phyloP scores from a whole-genome alignment of 2,888 invertebrate species.

The Leucozona laternaria region DNA sequence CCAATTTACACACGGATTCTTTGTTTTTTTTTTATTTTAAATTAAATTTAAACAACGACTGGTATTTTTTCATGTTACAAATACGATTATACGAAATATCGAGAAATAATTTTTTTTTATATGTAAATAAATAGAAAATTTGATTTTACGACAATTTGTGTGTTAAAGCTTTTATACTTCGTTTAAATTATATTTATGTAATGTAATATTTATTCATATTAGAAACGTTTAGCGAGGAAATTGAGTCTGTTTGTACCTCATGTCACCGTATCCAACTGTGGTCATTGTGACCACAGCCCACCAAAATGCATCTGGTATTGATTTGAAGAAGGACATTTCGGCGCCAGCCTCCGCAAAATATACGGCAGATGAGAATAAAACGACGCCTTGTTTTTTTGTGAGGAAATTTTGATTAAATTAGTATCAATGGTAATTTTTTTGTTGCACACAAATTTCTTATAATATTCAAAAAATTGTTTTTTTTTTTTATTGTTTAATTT shows the following conservation, averaged over 20 bases:
- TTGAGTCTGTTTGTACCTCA: slow-evolving; percentile 88
- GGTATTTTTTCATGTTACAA: slow-evolving; percentile 59
- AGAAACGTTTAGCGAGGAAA: slow-evolving; percentile 67
- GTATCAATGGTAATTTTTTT: slow-evolving; percentile 60
- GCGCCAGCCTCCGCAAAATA: slow-evolving; percentile 99
- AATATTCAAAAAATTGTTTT: not conserved
- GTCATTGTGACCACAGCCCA: slow-evolving; percentile 99
- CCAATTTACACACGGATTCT: slow-evolving; percentile 76
- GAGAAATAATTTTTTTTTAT: slow-evolving; percentile 72
- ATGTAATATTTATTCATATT: slow-evolving; percentile 69
- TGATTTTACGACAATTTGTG: slow-evolving; percentile 69
- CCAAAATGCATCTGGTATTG: slow-evolving; percentile 99
- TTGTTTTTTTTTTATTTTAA: slow-evolving; percentile 52
- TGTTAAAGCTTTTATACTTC: slow-evolving; percentile 70
- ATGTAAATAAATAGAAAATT: slow-evolving; percentile 56
- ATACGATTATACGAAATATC: slow-evolving; percentile 74
- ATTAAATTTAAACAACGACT: slow-evolving; percentile 60
- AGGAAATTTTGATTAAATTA: slow-evolving; percentile 74
- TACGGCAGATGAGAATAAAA: slow-evolving; percentile 99
- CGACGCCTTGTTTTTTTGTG: slow-evolving; percentile 91
- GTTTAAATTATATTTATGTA: slow-evolving; percentile 64
- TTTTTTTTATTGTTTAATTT: not conserved
- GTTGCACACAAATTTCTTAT: slow-evolving; percentile 46
- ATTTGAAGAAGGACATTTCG: slow-evolving; percentile 99
- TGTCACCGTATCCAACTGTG: slow-evolving; percentile 99